A percentile compares a stretch with the other conserved stretches of the same genome.
Evolutionary conservation across 2,113 vertebrate genomes (phyloP).

Genomic region (Dipodomys merriami): DNA sequence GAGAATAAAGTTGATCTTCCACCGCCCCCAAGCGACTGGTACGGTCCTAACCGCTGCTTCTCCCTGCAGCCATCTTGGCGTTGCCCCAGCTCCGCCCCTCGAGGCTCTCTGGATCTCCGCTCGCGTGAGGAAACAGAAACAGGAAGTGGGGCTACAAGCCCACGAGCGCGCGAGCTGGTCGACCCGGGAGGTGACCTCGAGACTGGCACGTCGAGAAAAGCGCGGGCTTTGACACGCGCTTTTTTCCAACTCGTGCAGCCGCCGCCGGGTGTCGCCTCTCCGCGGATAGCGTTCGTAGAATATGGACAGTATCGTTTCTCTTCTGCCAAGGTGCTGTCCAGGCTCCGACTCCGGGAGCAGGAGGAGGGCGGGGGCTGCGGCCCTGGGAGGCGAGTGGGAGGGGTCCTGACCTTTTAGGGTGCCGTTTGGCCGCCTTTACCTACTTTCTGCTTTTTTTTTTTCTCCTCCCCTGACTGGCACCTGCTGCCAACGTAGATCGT

Average conservation of each 20-base stretch:
- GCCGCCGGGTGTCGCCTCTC: not conserved
- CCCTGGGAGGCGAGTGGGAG: not conserved
- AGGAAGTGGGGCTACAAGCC: conserved; percentile 23
- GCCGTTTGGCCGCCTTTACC: not conserved
- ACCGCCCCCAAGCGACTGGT: conserved; percentile 15
- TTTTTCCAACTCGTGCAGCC: rapidly evolving
- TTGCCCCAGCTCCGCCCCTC: not conserved
- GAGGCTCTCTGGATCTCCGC: rapidly evolving
- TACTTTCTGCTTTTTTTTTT: not conserved
- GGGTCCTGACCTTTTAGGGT: not conserved
- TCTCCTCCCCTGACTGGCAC: not conserved
- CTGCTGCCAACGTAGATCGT: not conserved
- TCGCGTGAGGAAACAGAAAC: rapidly evolving
- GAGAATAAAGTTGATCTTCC: rapidly evolving
- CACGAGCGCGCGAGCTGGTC: rapidly evolving
- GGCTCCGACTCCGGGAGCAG: not conserved
- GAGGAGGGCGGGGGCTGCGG: not conserved
- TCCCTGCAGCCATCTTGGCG: conserved; percentile 14
- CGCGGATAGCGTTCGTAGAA: conserved; percentile 76
- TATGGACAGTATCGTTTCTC: conserved; percentile 90
- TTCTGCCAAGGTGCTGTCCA: not conserved
- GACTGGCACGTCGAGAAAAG: too few relatives aligned
- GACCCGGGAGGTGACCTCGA: rapidly evolving
- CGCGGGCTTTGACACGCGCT: rapidly evolving
- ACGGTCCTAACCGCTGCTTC: rapidly evolving